Conservation (phyloP, 2,797 vertebrate species). For the Telmatherina bonti region DNA sequence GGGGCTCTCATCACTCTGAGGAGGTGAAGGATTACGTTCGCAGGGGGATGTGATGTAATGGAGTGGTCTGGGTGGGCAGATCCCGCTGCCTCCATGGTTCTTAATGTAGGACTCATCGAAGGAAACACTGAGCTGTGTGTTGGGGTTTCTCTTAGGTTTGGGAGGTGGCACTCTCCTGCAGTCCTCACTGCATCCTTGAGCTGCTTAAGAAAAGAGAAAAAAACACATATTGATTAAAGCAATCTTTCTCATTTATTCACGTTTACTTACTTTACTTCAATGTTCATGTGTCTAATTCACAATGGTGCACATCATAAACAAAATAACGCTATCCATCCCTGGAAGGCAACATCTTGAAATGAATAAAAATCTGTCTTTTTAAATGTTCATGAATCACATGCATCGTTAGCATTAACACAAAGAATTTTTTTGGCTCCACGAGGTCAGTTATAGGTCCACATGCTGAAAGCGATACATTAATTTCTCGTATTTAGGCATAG, state of each 20-base stretch:
- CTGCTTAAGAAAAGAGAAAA: conserved; percentile 74
- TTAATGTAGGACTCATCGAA: conserved; percentile 96
- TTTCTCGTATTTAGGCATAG: conserved; percentile 66
- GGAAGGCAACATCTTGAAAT: conserved; percentile 1
- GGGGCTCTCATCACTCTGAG: conserved; percentile 87
- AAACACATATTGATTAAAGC: not conserved
- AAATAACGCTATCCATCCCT: not conserved
- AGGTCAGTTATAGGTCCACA: conserved; percentile 65
- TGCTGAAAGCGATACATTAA: conserved; percentile 64
- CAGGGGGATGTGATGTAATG: conserved; percentile 64
- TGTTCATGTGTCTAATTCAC: not conserved
- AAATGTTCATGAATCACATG: conserved; percentile 9
- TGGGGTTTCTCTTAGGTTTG: conserved; percentile 97
- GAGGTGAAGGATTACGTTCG: conserved; percentile 86
- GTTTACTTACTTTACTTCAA: not conserved
- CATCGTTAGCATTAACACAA: conserved; percentile 12
- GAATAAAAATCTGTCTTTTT: conserved; percentile 5
- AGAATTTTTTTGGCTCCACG: conserved; percentile 1
- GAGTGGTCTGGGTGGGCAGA: conserved; percentile 74
- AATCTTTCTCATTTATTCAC: not conserved
- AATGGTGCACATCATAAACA: not conserved
- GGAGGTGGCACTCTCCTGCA: conserved; percentile 98
- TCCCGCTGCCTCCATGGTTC: conserved; percentile 85
- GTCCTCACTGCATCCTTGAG: conserved; percentile 96
- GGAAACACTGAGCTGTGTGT: conserved; percentile 97